Percentiles rank a stretch among this genome's conserved stretches.
Evolutionary conservation across 2,113 vertebrate genomes (phyloP).

Genomic region (Bubo scandiacus): DNA sequence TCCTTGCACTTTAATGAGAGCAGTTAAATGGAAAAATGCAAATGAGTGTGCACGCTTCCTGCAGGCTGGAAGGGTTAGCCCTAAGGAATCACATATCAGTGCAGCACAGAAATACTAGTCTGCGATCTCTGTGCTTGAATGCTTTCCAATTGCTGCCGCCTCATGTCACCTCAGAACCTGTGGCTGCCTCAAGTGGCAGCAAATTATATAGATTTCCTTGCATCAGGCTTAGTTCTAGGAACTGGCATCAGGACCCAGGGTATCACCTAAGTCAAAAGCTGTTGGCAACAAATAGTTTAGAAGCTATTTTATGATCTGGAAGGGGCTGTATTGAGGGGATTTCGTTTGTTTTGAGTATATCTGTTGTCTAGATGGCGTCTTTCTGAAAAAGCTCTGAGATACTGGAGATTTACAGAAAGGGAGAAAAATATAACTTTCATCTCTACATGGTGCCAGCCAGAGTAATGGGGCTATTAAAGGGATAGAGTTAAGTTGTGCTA

Average conservation of each 20-base stretch:
- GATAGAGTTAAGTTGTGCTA: not conserved
- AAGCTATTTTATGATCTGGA: not conserved
- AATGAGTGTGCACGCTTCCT: not conserved
- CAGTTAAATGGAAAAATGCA: conserved; percentile 15
- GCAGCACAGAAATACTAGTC: not conserved
- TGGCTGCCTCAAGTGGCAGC: not conserved
- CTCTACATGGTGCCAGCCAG: not conserved
- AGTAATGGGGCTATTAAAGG: not conserved
- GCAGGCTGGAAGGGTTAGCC: not conserved
- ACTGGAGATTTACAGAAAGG: not conserved
- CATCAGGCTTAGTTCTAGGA: not conserved
- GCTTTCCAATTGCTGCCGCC: not conserved
- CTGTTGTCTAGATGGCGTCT: not conserved
- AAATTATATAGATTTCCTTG: not conserved
- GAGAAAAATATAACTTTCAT: not conserved
- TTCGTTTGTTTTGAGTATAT: not conserved
- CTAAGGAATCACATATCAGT: not conserved
- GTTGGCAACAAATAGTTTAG: not conserved
- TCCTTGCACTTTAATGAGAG: conserved; percentile 12
- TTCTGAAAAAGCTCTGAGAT: not conserved
- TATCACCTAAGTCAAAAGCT: not conserved
- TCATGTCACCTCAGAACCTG: not conserved
- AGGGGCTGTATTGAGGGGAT: not conserved
- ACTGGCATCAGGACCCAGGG: not conserved
- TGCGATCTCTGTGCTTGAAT: not conserved